These are phyloP conservation scores for Leptinotarsa texana DNA, from an alignment of 1,140 invertebrate genomes.

Conservation along the genomic window DNA sequence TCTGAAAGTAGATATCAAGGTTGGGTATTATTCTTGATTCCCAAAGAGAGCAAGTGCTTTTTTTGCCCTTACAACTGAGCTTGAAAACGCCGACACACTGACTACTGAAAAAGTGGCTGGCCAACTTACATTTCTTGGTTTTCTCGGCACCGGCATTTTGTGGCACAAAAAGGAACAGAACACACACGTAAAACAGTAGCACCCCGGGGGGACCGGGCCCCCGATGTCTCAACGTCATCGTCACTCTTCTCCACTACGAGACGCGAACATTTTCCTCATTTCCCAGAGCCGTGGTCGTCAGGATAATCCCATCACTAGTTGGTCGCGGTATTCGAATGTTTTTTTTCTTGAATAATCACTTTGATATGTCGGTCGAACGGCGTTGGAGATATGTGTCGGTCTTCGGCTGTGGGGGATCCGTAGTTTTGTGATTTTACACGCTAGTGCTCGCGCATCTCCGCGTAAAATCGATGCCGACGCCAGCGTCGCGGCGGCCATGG, in stretches of 20 bases:
- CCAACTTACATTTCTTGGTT: conserved; percentile 51
- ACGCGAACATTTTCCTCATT: neutral
- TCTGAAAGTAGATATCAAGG: neutral
- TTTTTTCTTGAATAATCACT: neutral
- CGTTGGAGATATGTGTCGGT: conserved; percentile 23
- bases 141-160: conserved; percentile 41
- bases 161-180: conserved; percentile 29
- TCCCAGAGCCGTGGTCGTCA: neutral
- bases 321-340: neutral
- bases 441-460: conserved; percentile 37
- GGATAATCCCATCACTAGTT: neutral
- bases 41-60: no score
- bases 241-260: conserved; percentile 29
- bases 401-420: conserved; percentile 36
- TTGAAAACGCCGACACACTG: no score
- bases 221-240: conserved; percentile 39
- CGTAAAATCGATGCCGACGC: conserved; percentile 43
- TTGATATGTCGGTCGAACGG: conserved; percentile 16
- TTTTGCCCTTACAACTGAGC: no score
- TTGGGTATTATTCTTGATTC: no score
- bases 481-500: conserved; percentile 31
- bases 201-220: conserved; percentile 41
- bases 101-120: no score
- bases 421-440: conserved; percentile 44
- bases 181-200: conserved; percentile 31